Evolutionary conservation across 2,888 invertebrate genomes (phyloP).

Genomic region (Nycteola revayana): DNA sequence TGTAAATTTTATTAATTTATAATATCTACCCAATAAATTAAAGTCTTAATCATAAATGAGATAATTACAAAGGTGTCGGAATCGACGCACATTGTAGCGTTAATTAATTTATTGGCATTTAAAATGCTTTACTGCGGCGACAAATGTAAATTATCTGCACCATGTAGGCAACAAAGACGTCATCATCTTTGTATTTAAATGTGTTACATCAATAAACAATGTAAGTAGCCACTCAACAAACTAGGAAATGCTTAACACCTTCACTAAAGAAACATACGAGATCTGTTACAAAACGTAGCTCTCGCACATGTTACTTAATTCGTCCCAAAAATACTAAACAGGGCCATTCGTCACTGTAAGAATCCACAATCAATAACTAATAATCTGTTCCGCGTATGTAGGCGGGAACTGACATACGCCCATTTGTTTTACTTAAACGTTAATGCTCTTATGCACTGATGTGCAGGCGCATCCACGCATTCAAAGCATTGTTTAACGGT

Average conservation of each 20-base stretch:
- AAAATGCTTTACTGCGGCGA: too few species aligned
- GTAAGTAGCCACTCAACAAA: not conserved
- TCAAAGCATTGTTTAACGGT: slow-evolving; percentile 46
- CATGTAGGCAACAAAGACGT: too few species aligned
- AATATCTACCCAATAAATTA: too few species aligned
- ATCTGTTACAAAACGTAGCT: slow-evolving; percentile 21
- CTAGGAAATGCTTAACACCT: slow-evolving; percentile 3
- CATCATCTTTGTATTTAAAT: not conserved
- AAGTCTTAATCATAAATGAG: too few species aligned
- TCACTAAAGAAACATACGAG: slow-evolving; percentile 5
- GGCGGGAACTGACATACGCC: slow-evolving; percentile 50
- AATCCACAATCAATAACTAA: slow-evolving; percentile 57
- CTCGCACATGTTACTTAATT: slow-evolving; percentile 25
- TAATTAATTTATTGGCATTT: too few species aligned
- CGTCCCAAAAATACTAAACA: slow-evolving; percentile 33
- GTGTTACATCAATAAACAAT: not conserved
- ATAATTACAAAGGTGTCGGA: too few species aligned
- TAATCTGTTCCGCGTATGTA: slow-evolving; percentile 54
- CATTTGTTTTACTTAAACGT: slow-evolving; percentile 71
- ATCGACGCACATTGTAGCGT: too few species aligned
- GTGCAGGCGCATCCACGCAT: slow-evolving; percentile 32
- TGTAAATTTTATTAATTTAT: too few species aligned
- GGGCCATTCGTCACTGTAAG: slow-evolving; percentile 38
- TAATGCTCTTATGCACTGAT: slow-evolving; percentile 54
- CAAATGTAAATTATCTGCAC: too few species aligned